Evolutionary conservation across 2,888 invertebrate genomes (phyloP).

Genomic region (Ormyrus thymus): DNA sequence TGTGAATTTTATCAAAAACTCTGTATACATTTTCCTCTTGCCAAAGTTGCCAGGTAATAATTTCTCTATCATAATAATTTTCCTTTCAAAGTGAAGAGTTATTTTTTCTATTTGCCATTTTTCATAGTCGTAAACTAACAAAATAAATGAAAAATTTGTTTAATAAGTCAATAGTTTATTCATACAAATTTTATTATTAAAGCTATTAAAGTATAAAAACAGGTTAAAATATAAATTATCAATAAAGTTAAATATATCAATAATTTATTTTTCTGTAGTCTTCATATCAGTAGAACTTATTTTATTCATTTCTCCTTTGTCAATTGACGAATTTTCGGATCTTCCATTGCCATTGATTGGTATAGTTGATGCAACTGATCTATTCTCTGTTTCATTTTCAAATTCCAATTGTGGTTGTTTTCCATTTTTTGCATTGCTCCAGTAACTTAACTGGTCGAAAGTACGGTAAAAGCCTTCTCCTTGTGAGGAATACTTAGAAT

Average conservation of each 20-base stretch:
- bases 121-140: background rate
- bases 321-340: constrained; percentile 5
- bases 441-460: constrained; percentile 40
- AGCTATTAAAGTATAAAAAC: too few relatives aligned
- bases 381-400: background rate
- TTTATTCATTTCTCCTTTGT: constrained; percentile 13
- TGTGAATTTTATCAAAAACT: constrained; percentile 97
- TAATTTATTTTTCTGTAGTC: constrained; percentile 5
- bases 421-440: constrained; percentile 35
- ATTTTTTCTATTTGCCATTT: background rate
- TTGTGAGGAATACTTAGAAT: constrained; percentile 17
- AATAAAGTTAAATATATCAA: background rate
- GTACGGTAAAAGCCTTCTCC: constrained; percentile 41
- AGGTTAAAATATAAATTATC: too few relatives aligned
- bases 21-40: constrained; percentile 92
- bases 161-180: background rate
- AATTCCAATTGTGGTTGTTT: background rate
- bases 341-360: constrained; percentile 20
- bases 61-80: background rate
- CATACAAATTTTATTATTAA: too few relatives aligned
- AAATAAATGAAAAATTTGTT: constrained; percentile 1
- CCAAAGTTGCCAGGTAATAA: constrained; percentile 90
- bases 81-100: background rate
- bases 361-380: constrained; percentile 25
- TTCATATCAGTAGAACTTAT: background rate